Conservation (phyloP, 64 coral and sea anemone genomes). For the Pachyseris speciosa region DNA sequence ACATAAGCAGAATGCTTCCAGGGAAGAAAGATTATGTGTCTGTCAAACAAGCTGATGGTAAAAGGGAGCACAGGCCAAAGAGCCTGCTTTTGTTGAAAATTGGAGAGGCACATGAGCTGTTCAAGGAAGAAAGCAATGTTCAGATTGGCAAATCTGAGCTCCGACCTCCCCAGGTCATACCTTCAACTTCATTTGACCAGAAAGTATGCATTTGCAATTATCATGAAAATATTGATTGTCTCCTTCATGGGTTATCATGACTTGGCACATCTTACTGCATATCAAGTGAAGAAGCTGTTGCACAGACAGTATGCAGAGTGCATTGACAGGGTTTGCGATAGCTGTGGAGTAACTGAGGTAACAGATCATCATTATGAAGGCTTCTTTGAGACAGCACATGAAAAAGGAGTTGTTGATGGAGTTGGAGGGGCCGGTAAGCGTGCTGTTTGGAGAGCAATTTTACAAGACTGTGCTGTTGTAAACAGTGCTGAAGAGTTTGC, state of each 20-base stretch:
- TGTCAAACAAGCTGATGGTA: constrained; percentile 45
- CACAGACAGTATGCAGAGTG: background rate
- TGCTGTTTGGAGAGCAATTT: constrained; percentile 62
- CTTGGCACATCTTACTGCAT: background rate
- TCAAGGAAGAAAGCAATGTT: background rate
- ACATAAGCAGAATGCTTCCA: no score
- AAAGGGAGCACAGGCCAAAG: constrained; percentile 58
- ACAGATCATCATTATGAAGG: constrained; percentile 10
- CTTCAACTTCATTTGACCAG: background rate
- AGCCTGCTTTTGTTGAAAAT: no score
- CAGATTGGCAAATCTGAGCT: background rate
- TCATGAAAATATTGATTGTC: background rate
- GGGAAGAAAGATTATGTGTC: no score
- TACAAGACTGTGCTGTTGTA: constrained; percentile 45
- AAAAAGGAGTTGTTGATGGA: constrained; percentile 69
- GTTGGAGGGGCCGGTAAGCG: constrained; percentile 55
- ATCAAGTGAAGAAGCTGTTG: background rate
- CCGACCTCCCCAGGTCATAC: background rate
- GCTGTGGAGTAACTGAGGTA: background rate
- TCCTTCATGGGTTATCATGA: background rate
- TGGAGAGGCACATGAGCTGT: constrained; percentile 56
- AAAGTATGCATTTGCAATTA: background rate
- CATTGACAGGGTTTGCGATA: background rate
- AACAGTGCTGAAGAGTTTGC: constrained; percentile 68
- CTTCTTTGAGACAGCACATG: constrained; percentile 82